These are phyloP conservation scores for Armadillidium nasatum DNA, from an alignment of 1,140 invertebrate species.

Conservation along the genomic window DNA sequence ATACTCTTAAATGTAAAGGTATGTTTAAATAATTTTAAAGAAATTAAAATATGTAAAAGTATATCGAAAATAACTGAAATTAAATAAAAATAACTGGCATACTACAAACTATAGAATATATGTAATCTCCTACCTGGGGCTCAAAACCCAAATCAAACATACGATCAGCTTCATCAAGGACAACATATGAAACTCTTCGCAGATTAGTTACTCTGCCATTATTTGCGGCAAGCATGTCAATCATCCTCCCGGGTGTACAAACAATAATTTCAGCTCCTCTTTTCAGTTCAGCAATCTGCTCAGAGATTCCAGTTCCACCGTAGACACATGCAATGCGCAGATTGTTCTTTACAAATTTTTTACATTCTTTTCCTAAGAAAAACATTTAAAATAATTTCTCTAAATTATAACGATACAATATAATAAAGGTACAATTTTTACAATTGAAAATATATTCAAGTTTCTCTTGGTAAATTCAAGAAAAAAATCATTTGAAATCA, in stretches of 20 bases:
- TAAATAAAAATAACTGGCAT: background rate
- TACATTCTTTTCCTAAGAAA: constrained; percentile 84
- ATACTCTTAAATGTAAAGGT: too few species aligned
- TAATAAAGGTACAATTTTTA: too few species aligned
- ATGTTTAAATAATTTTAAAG: constrained; percentile 16
- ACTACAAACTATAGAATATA: constrained; percentile 25
- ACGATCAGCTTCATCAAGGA: constrained; percentile 96
- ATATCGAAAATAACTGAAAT: background rate
- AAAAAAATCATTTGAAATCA: too few species aligned
- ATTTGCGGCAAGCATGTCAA: constrained; percentile 98
- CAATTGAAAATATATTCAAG: too few species aligned
- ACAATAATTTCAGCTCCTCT: constrained; percentile 97
- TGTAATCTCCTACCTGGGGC: too few species aligned
- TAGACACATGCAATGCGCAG: constrained; percentile 94
- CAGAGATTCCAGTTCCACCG: constrained; percentile 83
- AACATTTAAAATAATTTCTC: too few species aligned
- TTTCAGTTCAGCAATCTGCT: constrained; percentile 96
- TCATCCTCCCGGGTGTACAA: constrained; percentile 98
- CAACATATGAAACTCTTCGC: constrained; percentile 89
- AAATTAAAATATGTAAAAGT: too few species aligned
- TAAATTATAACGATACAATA: too few species aligned
- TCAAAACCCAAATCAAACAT: constrained; percentile 99
- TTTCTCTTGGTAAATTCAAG: too few species aligned
- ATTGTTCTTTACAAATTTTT: constrained; percentile 86
- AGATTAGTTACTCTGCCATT: constrained; percentile 93